A percentile compares a stretch with the other conserved stretches of the same genome.
These are phyloP conservation scores for Distichodus sexfasciatus DNA, from an alignment of 2,797 vertebrate genomes.

Conservation along the genomic window DNA sequence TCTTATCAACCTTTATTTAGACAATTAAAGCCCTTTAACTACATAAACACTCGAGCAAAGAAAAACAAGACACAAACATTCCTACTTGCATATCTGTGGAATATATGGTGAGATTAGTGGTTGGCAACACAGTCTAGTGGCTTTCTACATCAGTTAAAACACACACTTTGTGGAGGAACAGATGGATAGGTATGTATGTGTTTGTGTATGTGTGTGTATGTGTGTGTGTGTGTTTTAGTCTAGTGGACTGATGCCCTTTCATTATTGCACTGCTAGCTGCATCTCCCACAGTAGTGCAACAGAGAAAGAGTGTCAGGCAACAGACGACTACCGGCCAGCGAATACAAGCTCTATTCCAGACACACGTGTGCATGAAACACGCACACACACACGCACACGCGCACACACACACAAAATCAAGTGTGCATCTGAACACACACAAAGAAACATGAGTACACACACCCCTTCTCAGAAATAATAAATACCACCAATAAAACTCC, in stretches of 20 bases:
- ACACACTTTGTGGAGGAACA: background rate
- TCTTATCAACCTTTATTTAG: constrained; percentile 21
- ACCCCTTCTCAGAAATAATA: too few species aligned
- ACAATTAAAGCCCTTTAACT: background rate
- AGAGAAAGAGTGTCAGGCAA: constrained; percentile 90
- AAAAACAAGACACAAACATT: constrained; percentile 9
- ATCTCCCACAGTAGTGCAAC: constrained; percentile 92
- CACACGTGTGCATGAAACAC: background rate
- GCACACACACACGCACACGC: background rate
- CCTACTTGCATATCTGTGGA: constrained; percentile 7
- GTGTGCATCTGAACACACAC: background rate
- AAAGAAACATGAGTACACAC: too few species aligned
- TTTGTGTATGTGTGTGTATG: background rate
- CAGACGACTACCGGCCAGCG: constrained; percentile 49
- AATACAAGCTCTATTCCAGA: constrained; percentile 21
- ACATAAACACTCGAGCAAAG: constrained; percentile 3
- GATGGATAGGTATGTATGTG: constrained; percentile 3
- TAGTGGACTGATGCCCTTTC: constrained; percentile 89
- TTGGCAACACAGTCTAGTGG: constrained; percentile 5
- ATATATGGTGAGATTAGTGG: constrained; percentile 16
- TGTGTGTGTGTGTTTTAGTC: constrained; percentile 56
- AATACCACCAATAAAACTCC: too few species aligned
- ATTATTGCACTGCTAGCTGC: constrained; percentile 93
- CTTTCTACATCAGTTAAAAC: constrained; percentile 9
- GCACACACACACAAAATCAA: background rate